Base-by-base conservation (phyloP, 2,888 invertebrate genomes). In the Catocala fraxini region DNA sequence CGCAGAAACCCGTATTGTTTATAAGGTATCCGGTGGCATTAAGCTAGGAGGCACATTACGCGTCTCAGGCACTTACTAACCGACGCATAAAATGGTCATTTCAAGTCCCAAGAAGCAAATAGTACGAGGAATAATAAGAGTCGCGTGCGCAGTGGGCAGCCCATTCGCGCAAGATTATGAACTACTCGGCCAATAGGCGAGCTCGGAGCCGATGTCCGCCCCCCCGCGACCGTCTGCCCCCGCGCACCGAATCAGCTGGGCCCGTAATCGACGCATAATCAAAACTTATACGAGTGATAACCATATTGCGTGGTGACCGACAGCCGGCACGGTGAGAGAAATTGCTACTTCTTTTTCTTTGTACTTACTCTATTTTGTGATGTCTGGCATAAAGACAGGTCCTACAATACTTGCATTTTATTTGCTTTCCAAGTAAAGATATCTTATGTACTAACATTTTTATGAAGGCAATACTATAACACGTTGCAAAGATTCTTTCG, bases 131-230 rank as follows among this genome's bases (percentile, higher is more conserved):
- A 76, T 77, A 75, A 68, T 75, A 77, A 68, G 71, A 74, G 73
- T 75, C 83, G 84, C 83, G 81, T 82, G 85, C 85, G 83, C 86
- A 82, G 76, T 80, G 80, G 76, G 80, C 86, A 79, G 84, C 78
- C 80, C 81, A 82, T 80, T 83, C 80, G 83, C 77, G 79, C 77
- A 72, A 84, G 82, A 85, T 88, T 85, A 84, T 79, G 75, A 66
- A 69, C 70, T 65, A 63, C 54, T 59, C 75, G 74, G 59, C 87
- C 87, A 89, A 88, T 87, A 56, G 72, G 70, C 62, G 61, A 34
- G 57, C 63, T 52, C 51, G 47, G 62, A 46, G 43, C 58, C 59
- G 59, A 60, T 55, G 56, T 69, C 68, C 68, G 65, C 68, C 63
- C 65, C 65, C 69, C 55, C 60, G 52, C 56, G 49, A 49, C 25